Evolutionary conservation across 2,113 vertebrate genomes (phyloP), one percentile per base, ranked within the genome.

Genomic region (Anolis sagrei): DNA sequence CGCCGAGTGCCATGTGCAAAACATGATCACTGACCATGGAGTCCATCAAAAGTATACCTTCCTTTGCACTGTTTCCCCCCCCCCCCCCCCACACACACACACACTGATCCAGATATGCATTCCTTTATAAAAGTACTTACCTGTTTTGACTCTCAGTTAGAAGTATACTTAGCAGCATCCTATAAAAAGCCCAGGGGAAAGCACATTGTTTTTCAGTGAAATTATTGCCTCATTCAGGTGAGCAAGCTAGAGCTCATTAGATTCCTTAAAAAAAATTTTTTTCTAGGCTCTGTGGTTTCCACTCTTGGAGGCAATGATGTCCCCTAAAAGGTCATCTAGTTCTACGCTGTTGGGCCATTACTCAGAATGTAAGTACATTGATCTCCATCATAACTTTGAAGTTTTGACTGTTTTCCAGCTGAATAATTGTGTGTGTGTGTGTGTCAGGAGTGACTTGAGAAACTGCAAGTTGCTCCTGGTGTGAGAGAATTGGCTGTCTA

Each of bases 271-370:
- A 54, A 18, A 58, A 4, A 1, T 44, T 2, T 82, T 87, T 39
- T 85, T 74, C 16, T 84, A 99, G 99, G 96, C 94, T 1, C 95
- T 99, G 7, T 99, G 99, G 98, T 99, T 99, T 95, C 98, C 98
- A 0, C 94, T 99, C 21, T 89, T 99, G 85, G 98, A 99, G 90
- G 96, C 97, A 9, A 98, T 99, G 98, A 99, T 99, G 98, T 97
- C 97, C 19, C 97, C 98, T 48, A 98, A 99, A 95, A 99, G 98
- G 92, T 94, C 96, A 32, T 95, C 97, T 29, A 95, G 95, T 84
- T 96, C 95, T 0, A 92, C 94, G 0, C 82, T 85, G 7, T 90
- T 95, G 66, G 95, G 90, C 86, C 94, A 83, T 18, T 95, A 95
- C 23, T 97, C 97, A 1, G 97, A 98, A 44, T 94, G 98, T 99